Conservation (phyloP, 2,797 vertebrate genomes). For the Aplochiton taeniatus region DNA sequence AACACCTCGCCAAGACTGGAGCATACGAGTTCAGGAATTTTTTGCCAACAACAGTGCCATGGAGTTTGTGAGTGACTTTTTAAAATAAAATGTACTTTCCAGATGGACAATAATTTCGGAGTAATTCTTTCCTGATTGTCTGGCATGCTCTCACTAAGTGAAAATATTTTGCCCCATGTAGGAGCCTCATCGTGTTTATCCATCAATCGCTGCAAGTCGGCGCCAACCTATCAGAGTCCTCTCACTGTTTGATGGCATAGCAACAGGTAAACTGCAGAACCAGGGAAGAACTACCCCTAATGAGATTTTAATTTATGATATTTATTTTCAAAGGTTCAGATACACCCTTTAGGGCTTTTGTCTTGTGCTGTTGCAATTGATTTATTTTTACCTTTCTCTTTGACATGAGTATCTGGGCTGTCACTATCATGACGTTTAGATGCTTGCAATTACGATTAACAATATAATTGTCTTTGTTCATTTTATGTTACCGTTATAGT, state of each 20-base stretch:
- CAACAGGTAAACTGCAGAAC: constrained; percentile 77
- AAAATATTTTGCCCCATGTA: constrained; percentile 46
- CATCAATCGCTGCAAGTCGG: constrained; percentile 80
- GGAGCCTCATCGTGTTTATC: constrained; percentile 90
- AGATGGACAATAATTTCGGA: too few species aligned
- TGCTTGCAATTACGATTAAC: too few species aligned
- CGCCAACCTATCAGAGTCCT: constrained; percentile 86
- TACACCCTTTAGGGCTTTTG: too few species aligned
- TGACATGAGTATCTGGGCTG: too few species aligned
- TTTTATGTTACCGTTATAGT: too few species aligned
- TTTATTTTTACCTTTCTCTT: too few species aligned
- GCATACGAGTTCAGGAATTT: constrained; percentile 82
- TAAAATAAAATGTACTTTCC: not conserved
- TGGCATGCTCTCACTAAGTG: too few species aligned
- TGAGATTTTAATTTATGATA: not conserved
- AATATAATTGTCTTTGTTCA: too few species aligned
- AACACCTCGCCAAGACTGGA: constrained; percentile 86
- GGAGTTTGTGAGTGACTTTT: constrained; percentile 82
- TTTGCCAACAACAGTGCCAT: constrained; percentile 86
- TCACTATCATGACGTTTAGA: too few species aligned
- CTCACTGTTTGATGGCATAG: constrained; percentile 90
- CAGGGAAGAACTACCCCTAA: not conserved
- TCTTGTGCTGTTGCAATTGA: too few species aligned
- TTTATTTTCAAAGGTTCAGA: not conserved
- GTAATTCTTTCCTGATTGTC: too few species aligned